These are phyloP conservation scores for Chloroceryle amazona DNA, from an alignment of 2,797 vertebrate genomes.

Conservation along the genomic window DNA sequence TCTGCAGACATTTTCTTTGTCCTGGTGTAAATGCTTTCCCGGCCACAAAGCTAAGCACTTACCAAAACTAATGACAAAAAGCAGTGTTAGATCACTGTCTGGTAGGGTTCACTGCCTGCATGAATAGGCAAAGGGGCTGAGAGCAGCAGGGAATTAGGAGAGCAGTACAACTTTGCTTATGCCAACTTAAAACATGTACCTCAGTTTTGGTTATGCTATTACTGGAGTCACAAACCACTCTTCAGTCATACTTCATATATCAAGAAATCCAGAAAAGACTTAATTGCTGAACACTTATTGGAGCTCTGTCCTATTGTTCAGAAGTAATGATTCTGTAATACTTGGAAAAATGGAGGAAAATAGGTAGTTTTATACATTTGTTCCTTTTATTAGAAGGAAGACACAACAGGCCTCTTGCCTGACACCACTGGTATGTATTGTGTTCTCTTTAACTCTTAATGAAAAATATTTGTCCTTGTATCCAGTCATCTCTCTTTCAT, in stretches of 20 bases:
- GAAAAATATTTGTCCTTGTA: not conserved
- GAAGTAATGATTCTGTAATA: not conserved
- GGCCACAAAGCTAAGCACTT: not conserved
- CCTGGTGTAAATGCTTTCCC: not conserved
- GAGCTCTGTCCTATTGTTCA: not conserved
- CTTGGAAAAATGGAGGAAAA: not conserved
- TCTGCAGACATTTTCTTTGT: not conserved
- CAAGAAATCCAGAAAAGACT: too few species aligned
- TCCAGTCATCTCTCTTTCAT: not conserved
- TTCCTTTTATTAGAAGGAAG: not conserved
- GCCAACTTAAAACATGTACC: not conserved
- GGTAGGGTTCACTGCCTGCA: not conserved
- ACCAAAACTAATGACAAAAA: not conserved
- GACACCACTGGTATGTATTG: not conserved
- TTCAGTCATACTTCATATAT: too few species aligned
- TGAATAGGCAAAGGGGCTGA: not conserved
- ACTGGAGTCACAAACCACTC: too few species aligned
- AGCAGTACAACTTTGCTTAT: not conserved
- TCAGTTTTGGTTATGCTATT: not conserved
- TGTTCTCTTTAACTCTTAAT: not conserved
- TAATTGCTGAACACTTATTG: not conserved
- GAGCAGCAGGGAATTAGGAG: not conserved
- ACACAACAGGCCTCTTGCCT: not conserved
- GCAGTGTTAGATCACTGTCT: not conserved
- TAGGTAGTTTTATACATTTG: not conserved